Evolutionary conservation across 2,888 invertebrate species (phyloP).

Genomic region (Halictus quadricinctus): DNA sequence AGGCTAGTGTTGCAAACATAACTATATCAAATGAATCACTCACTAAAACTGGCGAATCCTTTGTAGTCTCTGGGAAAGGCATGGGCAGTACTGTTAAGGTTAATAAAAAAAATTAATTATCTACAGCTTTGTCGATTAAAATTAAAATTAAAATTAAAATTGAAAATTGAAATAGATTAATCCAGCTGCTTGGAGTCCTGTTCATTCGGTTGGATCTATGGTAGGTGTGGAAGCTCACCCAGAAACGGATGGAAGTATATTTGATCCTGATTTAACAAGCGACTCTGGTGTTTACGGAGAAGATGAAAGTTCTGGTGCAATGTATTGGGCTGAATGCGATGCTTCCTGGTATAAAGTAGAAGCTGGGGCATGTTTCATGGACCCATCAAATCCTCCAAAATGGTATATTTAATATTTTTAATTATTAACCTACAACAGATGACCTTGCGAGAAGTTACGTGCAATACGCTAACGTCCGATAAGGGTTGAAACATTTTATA

Average conservation of each 20-base stretch:
- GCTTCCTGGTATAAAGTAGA: constrained; percentile 92
- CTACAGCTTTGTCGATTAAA: not conserved
- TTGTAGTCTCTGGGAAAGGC: constrained; percentile 80
- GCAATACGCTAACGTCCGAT: not conserved
- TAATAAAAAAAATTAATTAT: constrained; percentile 29
- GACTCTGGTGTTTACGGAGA: constrained; percentile 92
- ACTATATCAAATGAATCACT: constrained; percentile 81
- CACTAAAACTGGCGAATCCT: constrained; percentile 80
- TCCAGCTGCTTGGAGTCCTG: constrained; percentile 93
- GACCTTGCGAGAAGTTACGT: too few species aligned
- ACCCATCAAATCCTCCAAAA: constrained; percentile 89
- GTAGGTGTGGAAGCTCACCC: constrained; percentile 93
- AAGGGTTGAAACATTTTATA: not conserved
- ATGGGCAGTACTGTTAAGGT: constrained; percentile 81
- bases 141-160: constrained; percentile 1
- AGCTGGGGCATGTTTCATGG: constrained; percentile 91
- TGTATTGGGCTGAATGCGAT: constrained; percentile 91
- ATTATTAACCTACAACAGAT: not conserved
- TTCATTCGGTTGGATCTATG: constrained; percentile 93
- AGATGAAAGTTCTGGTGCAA: constrained; percentile 88
- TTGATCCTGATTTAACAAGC: constrained; percentile 88
- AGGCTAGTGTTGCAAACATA: constrained; percentile 79
- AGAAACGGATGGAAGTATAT: constrained; percentile 91
- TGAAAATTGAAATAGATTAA: constrained; percentile 81
- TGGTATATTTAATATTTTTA: constrained; percentile 83